Conservation (phyloP, 2,113 vertebrate genomes). For the Ceyx margarethae region DNA sequence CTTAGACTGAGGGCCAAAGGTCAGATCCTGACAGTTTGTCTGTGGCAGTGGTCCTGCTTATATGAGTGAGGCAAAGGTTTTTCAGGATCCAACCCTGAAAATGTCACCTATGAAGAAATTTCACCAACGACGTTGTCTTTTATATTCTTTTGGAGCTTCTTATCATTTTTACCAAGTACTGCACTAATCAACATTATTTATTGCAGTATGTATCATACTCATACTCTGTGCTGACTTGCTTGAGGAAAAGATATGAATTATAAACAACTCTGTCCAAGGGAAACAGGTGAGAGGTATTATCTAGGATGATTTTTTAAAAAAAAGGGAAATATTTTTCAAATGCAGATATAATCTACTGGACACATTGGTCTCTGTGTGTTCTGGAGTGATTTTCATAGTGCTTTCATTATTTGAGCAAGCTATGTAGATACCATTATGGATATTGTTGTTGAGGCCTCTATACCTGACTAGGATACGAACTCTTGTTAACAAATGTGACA, state of each 20-base stretch:
- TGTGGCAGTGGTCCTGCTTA: not conserved
- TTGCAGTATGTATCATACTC: accelerated
- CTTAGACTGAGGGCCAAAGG: conserved; percentile 33
- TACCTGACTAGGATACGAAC: not conserved
- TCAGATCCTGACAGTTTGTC: not conserved
- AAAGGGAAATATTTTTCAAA: not conserved
- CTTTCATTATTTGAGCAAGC: accelerated
- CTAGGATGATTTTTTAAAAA: not conserved
- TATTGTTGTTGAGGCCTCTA: not conserved
- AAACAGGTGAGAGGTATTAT: not conserved
- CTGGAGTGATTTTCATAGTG: not conserved
- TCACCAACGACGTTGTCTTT: not conserved
- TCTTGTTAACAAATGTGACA: not conserved
- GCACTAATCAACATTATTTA: not conserved
- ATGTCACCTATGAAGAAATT: not conserved
- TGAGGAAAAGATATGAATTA: not conserved
- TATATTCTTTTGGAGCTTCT: not conserved
- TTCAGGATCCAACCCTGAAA: not conserved
- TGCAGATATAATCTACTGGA: not conserved
- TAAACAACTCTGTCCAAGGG: not conserved
- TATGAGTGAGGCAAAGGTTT: not conserved
- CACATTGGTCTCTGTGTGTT: not conserved
- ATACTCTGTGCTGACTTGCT: not conserved
- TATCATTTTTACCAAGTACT: not conserved
- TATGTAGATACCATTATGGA: not conserved